phyloP scores from a whole-genome alignment of 37 sponge, comb jelly and placozoan genomes.

The Theonella swinhoei region DNA sequence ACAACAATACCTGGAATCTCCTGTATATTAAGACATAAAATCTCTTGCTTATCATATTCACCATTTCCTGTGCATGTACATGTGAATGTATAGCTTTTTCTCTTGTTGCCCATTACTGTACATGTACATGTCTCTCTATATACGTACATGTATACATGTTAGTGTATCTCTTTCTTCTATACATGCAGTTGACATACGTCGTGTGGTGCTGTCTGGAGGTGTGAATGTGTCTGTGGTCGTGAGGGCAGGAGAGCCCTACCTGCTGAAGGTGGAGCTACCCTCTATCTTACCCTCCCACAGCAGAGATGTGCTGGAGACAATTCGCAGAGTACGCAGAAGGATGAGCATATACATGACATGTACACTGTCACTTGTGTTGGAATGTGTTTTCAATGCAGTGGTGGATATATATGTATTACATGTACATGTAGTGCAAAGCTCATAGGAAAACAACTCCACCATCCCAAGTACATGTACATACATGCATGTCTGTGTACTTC shows the following conservation, averaged over 20 bases:
- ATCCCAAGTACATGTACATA: no score
- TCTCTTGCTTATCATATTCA: no score
- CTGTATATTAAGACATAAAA: no score
- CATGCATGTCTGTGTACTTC: no score
- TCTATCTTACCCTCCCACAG: slow-evolving; percentile 39
- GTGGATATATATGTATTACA: no score
- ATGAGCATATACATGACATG: not conserved
- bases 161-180: no score
- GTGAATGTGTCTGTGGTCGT: slow-evolving; percentile 4
- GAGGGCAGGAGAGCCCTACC: slow-evolving; percentile 11
- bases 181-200: slow-evolving; percentile 35
- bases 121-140: no score
- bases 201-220: slow-evolving; percentile 25
- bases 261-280: slow-evolving; percentile 49
- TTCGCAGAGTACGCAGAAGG: slow-evolving; percentile 26
- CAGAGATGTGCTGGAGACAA: slow-evolving; percentile 33
- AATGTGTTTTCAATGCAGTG: no score
- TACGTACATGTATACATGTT: no score
- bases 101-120: not conserved
- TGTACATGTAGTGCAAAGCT: no score
- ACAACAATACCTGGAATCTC: no score
- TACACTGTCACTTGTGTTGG: not conserved
- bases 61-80: not conserved
- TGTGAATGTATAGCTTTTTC: not conserved
- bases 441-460: no score